Evolutionary conservation across 2,888 invertebrate species (phyloP).

Genomic region (Euplagia quadripunctaria): DNA sequence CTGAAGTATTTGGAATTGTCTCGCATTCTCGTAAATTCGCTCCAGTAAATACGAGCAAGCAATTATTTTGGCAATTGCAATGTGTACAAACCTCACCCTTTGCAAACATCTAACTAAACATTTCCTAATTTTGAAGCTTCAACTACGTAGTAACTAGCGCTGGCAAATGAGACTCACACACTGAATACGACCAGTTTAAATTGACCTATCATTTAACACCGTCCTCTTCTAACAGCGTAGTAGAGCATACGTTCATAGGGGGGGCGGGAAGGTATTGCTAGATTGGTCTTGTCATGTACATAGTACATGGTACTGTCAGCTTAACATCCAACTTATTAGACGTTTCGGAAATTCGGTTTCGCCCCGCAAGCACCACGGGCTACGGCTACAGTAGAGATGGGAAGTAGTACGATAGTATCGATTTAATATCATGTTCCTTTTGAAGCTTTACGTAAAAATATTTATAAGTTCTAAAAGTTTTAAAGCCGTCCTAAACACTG

Average conservation of each 20-base stretch:
- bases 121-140: constrained; percentile 75
- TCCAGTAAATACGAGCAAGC: constrained; percentile 34
- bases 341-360: constrained; percentile 86
- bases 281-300: constrained; percentile 76
- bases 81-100: constrained; percentile 53
- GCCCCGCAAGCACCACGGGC: constrained; percentile 79
- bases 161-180: constrained; percentile 79
- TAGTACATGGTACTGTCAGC: constrained; percentile 78
- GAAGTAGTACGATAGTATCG: constrained; percentile 41
- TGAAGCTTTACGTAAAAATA: not conserved
- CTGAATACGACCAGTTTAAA: constrained; percentile 58
- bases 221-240: constrained; percentile 45
- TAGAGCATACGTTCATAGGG: constrained; percentile 46
- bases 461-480: not conserved
- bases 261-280: constrained; percentile 58
- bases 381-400: constrained; percentile 65
- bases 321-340: constrained; percentile 87
- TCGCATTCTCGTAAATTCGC: constrained; percentile 26
- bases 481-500: not conserved
- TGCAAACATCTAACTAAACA: constrained; percentile 72
- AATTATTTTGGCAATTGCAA: constrained; percentile 53
- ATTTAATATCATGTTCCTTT: constrained; percentile 23
- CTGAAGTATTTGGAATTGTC: constrained; percentile 16
- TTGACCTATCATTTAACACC: constrained; percentile 61
- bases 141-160: constrained; percentile 75